Evolutionary conservation across 2,888 invertebrate genomes (phyloP).

Genomic region (Iphiclides podalirius): DNA sequence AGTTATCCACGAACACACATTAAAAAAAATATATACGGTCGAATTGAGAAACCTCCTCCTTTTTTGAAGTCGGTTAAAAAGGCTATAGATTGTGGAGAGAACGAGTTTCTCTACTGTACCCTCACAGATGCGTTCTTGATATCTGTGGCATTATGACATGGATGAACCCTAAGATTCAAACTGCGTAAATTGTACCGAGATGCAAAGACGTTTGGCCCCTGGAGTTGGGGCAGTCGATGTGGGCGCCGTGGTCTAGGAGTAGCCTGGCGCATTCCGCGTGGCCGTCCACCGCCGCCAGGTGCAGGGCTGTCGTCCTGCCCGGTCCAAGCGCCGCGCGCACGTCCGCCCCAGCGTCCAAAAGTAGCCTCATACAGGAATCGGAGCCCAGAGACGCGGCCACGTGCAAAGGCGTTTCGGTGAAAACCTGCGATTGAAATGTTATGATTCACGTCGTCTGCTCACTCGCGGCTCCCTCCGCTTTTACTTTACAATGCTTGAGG

Average conservation of each 20-base stretch:
- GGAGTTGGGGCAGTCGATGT: slow-evolving; percentile 86
- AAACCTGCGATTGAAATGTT: slow-evolving; percentile 76
- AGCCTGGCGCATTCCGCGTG: slow-evolving; percentile 87
- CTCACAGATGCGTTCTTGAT: too few species aligned
- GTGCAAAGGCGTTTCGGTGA: slow-evolving; percentile 91
- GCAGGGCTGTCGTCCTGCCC: slow-evolving; percentile 88
- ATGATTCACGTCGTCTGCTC: slow-evolving; percentile 12
- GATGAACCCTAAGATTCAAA: too few species aligned
- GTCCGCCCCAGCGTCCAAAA: slow-evolving; percentile 89
- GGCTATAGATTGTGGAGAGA: too few species aligned
- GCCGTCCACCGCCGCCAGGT: slow-evolving; percentile 93
- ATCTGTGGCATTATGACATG: too few species aligned
- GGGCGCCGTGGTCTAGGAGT: slow-evolving; percentile 86
- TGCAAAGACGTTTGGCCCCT: slow-evolving; percentile 92
- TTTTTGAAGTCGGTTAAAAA: too few species aligned
- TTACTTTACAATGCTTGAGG: slow-evolving; percentile 5
- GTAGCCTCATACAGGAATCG: slow-evolving; percentile 83
- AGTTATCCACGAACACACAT: too few species aligned
- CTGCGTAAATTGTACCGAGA: slow-evolving; percentile 76
- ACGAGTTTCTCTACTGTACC: too few species aligned
- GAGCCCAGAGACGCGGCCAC: slow-evolving; percentile 89
- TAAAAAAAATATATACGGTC: too few species aligned
- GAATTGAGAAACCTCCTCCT: too few species aligned
- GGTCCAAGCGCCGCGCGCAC: slow-evolving; percentile 86
- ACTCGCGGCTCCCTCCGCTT: not conserved